Evolutionary conservation across 2,888 invertebrate species (phyloP).

Genomic region (Phyllotreta striolata): DNA sequence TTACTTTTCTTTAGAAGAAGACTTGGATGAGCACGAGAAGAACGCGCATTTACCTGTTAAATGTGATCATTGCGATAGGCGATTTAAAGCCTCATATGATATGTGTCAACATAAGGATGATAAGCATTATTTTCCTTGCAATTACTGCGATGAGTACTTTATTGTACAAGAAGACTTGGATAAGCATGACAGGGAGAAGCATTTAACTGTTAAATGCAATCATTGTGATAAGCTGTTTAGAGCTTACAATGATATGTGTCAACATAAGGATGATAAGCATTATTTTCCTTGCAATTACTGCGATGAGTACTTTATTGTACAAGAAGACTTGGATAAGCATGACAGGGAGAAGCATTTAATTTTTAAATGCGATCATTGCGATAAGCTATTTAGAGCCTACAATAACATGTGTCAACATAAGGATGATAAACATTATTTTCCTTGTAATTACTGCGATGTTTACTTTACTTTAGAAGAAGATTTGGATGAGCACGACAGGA

Average conservation of each 20-base stretch:
- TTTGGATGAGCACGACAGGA: no score
- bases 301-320: background rate
- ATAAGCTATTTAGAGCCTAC: constrained; percentile 6
- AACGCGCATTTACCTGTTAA: background rate
- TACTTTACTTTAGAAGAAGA: no score
- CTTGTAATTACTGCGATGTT: no score
- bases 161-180: constrained; percentile 4
- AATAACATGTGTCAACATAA: constrained; percentile 6
- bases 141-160: no score
- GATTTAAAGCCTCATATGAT: background rate
- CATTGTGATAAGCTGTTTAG: constrained; percentile 7
- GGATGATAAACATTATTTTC: constrained; percentile 2
- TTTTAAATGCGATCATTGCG: constrained; percentile 8
- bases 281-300: constrained; percentile 12
- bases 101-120: constrained; percentile 6
- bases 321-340: background rate
- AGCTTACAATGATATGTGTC: constrained; percentile 5
- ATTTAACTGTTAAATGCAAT: constrained; percentile 8
- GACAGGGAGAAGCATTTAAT: background rate
- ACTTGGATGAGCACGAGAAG: background rate
- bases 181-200: background rate
- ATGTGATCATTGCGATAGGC: background rate
- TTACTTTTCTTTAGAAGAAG: background rate
- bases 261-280: background rate
- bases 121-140: background rate